These are phyloP conservation scores for Pogonophryne albipinna DNA, from an alignment of 2,797 vertebrate genomes.

Conservation along the genomic window DNA sequence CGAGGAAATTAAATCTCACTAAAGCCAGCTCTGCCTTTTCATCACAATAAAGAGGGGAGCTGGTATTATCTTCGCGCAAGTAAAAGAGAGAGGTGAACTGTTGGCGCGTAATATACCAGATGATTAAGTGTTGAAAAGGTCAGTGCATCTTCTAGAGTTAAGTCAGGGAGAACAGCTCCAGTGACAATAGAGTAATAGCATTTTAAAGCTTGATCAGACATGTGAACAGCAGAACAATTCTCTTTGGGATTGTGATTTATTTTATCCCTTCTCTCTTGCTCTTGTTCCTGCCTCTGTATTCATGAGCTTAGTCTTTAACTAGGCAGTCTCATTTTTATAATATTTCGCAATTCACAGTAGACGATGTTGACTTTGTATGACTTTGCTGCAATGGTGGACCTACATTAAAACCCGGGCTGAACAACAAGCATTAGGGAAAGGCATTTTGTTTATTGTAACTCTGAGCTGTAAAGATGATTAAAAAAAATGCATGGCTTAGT, in stretches of 20 bases:
- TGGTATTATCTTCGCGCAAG: conserved; percentile 55
- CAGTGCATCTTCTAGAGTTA: conserved; percentile 70
- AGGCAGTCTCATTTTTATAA: conserved; percentile 25
- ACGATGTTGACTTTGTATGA: conserved; percentile 62
- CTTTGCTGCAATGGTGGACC: conserved; percentile 55
- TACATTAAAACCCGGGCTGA: conserved; percentile 54
- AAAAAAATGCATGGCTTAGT: conserved; percentile 59
- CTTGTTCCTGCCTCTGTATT: conserved; percentile 24
- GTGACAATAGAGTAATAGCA: conserved; percentile 70
- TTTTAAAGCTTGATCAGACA: conserved; percentile 73
- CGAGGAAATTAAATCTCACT: conserved; percentile 59
- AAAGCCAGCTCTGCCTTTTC: conserved; percentile 54
- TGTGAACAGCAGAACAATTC: conserved; percentile 50
- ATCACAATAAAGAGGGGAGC: conserved; percentile 53
- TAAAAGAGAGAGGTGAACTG: conserved; percentile 61
- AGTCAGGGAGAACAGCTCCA: conserved; percentile 64
- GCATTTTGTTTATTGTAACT: conserved; percentile 55
- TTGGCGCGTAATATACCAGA: conserved; percentile 68
- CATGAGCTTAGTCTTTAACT: conserved; percentile 37
- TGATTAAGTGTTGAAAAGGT: conserved; percentile 76
- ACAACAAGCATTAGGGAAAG: conserved; percentile 48
- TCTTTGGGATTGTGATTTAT: conserved; percentile 40
- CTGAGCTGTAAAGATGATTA: conserved; percentile 59
- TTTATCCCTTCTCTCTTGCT: conserved; percentile 23
- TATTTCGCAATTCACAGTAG: conserved; percentile 19